Evolutionary conservation across 2,113 vertebrate species (phyloP).

Genomic region (Semnornis frantzii): DNA sequence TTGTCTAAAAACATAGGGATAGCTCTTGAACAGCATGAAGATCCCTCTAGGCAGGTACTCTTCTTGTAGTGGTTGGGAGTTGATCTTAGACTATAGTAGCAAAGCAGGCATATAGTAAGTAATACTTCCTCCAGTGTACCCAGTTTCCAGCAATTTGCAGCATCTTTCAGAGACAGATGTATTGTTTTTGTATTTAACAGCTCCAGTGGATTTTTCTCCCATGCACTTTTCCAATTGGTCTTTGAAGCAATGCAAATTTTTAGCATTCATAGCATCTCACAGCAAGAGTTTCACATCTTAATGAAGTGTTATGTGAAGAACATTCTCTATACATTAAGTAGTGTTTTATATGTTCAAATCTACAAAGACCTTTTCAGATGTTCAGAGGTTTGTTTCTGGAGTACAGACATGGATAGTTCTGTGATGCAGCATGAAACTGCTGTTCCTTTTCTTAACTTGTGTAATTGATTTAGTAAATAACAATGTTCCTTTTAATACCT

Average conservation of each 20-base stretch:
- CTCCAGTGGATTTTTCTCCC: neutral
- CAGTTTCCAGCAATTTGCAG: conserved; percentile 1
- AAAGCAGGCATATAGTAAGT: neutral
- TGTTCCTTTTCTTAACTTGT: neutral
- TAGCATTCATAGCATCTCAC: neutral
- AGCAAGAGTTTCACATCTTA: conserved; percentile 22
- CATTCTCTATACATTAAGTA: neutral
- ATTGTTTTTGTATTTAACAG: conserved; percentile 22
- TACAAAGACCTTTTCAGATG: neutral
- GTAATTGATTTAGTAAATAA: neutral
- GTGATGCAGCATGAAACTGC: neutral
- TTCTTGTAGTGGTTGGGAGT: neutral
- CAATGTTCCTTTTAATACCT: neutral
- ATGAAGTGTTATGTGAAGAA: neutral
- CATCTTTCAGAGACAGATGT: neutral
- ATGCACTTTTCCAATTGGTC: neutral
- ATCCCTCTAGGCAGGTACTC: neutral
- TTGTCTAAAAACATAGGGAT: neutral
- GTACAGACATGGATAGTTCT: neutral
- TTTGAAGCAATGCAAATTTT: conserved; percentile 30
- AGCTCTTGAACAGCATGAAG: neutral
- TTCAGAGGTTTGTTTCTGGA: neutral
- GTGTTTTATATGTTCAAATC: neutral
- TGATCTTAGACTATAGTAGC: neutral
- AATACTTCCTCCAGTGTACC: neutral